These are phyloP conservation scores for Cetoscarus ocellatus DNA, from an alignment of 2,797 vertebrate genomes.

Conservation along the genomic window DNA sequence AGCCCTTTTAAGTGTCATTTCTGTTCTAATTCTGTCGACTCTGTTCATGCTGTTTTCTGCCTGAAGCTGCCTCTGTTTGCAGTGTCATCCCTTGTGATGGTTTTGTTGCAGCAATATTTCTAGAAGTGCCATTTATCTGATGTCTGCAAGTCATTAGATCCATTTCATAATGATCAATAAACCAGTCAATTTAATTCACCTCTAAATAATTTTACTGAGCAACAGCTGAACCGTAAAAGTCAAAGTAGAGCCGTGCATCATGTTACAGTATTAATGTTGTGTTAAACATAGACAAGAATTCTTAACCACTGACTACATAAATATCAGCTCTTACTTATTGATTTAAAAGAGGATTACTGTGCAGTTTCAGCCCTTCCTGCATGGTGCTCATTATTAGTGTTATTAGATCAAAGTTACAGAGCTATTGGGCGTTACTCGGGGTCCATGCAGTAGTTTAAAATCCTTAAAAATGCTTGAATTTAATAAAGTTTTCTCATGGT, in stretches of 20 bases:
- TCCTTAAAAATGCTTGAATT: too few species aligned
- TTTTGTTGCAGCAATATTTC: conserved; percentile 23
- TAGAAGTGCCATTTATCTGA: conserved; percentile 7
- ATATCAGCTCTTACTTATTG: too few species aligned
- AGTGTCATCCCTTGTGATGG: not conserved
- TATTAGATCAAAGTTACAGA: too few species aligned
- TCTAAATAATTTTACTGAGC: not conserved
- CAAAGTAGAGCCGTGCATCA: conserved; percentile 9
- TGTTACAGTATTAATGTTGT: not conserved
- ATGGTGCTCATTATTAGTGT: too few species aligned
- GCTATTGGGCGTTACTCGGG: too few species aligned
- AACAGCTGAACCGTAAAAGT: conserved; percentile 14
- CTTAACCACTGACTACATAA: too few species aligned
- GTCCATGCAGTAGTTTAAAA: too few species aligned
- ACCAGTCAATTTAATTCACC: conserved; percentile 10
- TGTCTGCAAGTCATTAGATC: conserved; percentile 27
- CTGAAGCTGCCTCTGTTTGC: conserved; percentile 1
- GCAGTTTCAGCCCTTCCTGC: too few species aligned
- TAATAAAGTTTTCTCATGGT: too few species aligned
- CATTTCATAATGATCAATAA: conserved; percentile 39
- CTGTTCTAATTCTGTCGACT: not conserved
- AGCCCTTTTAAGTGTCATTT: not conserved
- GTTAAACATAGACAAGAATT: not conserved
- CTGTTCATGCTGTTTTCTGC: not conserved
- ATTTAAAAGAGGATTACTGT: too few species aligned